Conservation (phyloP, 2,888 invertebrate genomes). For the Drosophila cognata region DNA sequence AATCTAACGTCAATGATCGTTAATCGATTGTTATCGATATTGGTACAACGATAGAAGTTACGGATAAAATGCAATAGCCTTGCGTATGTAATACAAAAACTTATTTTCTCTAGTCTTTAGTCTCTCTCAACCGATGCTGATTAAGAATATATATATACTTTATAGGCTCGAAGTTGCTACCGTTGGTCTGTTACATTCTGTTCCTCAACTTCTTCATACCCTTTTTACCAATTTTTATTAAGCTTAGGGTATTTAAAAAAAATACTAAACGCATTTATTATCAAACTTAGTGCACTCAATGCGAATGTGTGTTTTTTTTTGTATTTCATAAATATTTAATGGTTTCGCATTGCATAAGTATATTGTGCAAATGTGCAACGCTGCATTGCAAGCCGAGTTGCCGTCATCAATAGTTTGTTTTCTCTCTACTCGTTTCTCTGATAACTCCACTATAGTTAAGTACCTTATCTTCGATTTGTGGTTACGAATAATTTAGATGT, state of each 20-base stretch:
- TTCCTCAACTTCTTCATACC: not conserved
- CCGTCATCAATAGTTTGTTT: not conserved
- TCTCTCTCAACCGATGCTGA: not conserved
- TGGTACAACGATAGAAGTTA: no score
- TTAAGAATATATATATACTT: not conserved
- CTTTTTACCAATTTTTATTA: not conserved
- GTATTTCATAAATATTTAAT: conserved; percentile 75
- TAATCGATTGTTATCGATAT: no score
- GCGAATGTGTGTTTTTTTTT: not conserved
- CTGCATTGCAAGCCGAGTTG: conserved; percentile 35
- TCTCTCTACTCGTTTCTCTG: not conserved
- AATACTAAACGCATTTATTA: conserved; percentile 31
- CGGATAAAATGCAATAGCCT: no score
- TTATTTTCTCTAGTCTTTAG: no score
- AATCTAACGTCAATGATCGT: no score
- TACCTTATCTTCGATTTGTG: not conserved
- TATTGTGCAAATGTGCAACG: conserved; percentile 37
- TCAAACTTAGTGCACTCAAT: conserved; percentile 22
- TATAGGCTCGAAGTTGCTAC: not conserved
- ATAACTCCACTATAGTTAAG: not conserved
- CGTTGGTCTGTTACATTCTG: not conserved
- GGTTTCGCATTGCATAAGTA: conserved; percentile 52
- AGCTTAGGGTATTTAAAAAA: not conserved
- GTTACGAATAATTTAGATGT: conserved; percentile 48
- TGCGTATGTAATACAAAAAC: conserved; percentile 1